Evolutionary conservation across 1,140 invertebrate species (phyloP), one percentile per base, ranked within the genome.

Genomic region (Meteorus sp.): DNA sequence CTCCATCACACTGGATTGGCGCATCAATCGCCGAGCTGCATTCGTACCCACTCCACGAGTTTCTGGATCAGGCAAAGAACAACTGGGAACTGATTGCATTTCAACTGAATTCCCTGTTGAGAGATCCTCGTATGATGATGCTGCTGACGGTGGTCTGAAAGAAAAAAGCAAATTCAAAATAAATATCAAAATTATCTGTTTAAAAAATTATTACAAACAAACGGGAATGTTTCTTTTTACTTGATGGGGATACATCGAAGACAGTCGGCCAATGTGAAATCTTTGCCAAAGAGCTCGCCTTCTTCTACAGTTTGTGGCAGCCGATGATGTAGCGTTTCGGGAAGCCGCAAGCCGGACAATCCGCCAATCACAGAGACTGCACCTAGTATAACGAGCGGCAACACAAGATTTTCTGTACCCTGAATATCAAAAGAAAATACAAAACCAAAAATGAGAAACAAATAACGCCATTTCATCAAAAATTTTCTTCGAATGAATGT

Each of bases 241-340:
- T 84, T 84, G 41, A 81, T 77, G 27, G 86, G 84, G 13, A 86
- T 80, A 68, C 90, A 92, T 45, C 81, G 76, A 17, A 86, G 76
- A 64, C 89, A 93, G 67, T 92, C 89, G 11, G 83, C 80, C 33
- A 86, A 83, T 1, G 85, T 85, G 86, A 89, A 93, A 67, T 93
- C 82, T 74, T 92, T 92, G n/a, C 91, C 91, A 73, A 93, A 93
- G 65, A 89, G 83, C 72, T 94, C 92, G 3, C 91, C 92, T 73
- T 94, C 92, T 75, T 92, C 89, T 1, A 92, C 82, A 0, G 91
- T 93, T 75, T 93, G 90, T 0, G 91, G 91, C 54, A 93, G 71
- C 13, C 86, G 83, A 67, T 89, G 83, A 76, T 93, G 88, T 8
- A 93, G 73, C 0, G 91, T 94, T 80, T 94, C 91, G 1, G 91